Percentiles rank a stretch among this genome's conserved stretches.
phyloP scores from a whole-genome alignment of 2,797 vertebrate genomes.

The Enteromius treurensis region DNA sequence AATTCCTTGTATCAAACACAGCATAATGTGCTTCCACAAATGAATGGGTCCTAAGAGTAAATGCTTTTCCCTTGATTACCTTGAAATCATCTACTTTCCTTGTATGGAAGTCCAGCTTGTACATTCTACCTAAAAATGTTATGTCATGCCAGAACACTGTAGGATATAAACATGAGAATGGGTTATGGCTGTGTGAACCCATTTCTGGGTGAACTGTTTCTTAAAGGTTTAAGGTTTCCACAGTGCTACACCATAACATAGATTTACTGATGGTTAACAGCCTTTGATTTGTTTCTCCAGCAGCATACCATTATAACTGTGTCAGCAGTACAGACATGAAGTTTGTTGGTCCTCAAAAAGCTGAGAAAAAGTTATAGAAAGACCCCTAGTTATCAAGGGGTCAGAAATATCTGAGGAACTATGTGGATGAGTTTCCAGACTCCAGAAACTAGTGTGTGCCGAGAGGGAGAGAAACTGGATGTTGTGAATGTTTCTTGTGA shows the following conservation, averaged over 20 bases:
- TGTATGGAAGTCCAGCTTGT: neutral
- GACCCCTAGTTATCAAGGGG: slow-evolving; percentile 21
- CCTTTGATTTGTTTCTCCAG: slow-evolving; percentile 4
- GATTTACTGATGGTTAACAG: slow-evolving; percentile 30
- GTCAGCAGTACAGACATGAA: slow-evolving; percentile 41
- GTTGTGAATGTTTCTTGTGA: slow-evolving; percentile 33
- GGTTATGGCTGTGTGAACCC: neutral
- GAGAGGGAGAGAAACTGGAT: slow-evolving; percentile 13
- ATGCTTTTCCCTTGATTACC: neutral
- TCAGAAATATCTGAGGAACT: slow-evolving; percentile 57
- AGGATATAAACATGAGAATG: neutral
- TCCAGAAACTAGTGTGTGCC: slow-evolving; percentile 20
- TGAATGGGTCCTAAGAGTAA: neutral
- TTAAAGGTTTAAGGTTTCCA: slow-evolving; percentile 30
- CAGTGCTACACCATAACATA: neutral
- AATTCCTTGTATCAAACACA: neutral
- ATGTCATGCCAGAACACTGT: neutral
- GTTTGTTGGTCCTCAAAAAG: slow-evolving; percentile 45
- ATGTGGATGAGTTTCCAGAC: slow-evolving; percentile 49
- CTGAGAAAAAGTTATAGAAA: slow-evolving; percentile 53
- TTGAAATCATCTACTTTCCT: neutral
- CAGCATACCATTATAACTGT: slow-evolving; percentile 38
- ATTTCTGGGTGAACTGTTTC: slow-evolving; percentile 17
- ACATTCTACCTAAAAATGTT: neutral
- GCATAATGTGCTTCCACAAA: neutral